Evolutionary conservation across 2,797 vertebrate species (phyloP).

Genomic region (Semaprochilodus insignis): DNA sequence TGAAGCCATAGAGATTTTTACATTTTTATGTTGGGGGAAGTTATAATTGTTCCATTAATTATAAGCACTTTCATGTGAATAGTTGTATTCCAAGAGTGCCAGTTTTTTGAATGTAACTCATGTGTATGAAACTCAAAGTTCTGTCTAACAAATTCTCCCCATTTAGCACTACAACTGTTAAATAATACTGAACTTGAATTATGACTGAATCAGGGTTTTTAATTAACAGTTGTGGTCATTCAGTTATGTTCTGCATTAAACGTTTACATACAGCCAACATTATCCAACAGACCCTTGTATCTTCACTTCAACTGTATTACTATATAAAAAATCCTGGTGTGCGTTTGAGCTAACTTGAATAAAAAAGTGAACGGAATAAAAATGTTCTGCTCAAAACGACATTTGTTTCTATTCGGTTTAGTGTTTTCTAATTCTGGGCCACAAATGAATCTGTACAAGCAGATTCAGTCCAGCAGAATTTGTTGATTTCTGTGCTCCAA

Average conservation of each 20-base stretch:
- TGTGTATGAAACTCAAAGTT: neutral
- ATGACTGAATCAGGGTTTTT: neutral
- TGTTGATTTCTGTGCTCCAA: no score
- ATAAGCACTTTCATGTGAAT: conserved; percentile 14
- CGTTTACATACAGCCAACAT: neutral
- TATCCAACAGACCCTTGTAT: neutral
- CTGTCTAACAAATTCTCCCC: neutral
- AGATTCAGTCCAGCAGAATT: no score
- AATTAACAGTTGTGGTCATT: neutral
- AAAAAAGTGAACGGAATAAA: no score
- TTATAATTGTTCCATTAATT: neutral
- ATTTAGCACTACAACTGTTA: neutral
- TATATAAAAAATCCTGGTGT: no score
- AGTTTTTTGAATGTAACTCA: neutral
- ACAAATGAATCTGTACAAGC: no score
- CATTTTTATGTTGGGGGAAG: neutral
- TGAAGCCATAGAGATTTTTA: conserved; percentile 12
- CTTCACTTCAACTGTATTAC: neutral
- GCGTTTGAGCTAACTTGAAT: no score
- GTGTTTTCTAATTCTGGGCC: no score
- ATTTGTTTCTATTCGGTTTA: no score
- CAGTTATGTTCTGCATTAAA: neutral
- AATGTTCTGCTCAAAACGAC: no score
- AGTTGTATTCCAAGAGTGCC: conserved; percentile 3
- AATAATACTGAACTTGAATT: neutral